Evolutionary conservation across 2,797 vertebrate species (phyloP).

Genomic region (Coregonus suidteri): DNA sequence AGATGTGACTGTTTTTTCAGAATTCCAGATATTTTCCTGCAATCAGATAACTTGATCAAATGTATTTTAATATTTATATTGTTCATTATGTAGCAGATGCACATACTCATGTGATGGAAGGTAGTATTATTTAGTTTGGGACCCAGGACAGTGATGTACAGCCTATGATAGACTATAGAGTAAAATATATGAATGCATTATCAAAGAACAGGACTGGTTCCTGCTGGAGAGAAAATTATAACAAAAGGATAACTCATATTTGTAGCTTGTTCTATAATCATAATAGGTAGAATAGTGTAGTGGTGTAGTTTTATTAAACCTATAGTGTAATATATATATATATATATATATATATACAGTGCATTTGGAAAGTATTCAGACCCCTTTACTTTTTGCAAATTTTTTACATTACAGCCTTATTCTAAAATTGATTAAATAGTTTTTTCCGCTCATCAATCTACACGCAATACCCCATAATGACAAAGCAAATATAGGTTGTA

Average conservation of each 20-base stretch:
- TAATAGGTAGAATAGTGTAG: conserved; percentile 8
- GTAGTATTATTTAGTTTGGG: neutral
- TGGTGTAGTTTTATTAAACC: neutral
- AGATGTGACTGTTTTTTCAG: neutral
- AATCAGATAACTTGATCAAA: conserved; percentile 5
- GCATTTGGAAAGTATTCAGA: no score
- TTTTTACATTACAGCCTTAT: no score
- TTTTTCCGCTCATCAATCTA: no score
- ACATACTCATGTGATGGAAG: neutral
- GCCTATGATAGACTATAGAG: neutral
- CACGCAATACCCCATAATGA: no score
- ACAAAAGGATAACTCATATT: neutral
- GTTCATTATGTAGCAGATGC: neutral
- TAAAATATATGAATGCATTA: conserved; percentile 2
- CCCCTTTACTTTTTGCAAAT: no score
- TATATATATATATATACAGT: no score
- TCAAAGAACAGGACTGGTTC: conserved; percentile 15
- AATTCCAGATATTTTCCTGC: neutral
- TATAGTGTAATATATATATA: neutral
- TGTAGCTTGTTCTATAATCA: conserved; percentile 9
- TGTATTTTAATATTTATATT: neutral
- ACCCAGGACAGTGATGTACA: conserved; percentile 13
- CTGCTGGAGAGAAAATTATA: conserved; percentile 11
- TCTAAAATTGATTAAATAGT: no score
- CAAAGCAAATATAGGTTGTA: no score